Evolutionary conservation across 2,113 vertebrate species (phyloP).

Genomic region (Nothocercus julius): DNA sequence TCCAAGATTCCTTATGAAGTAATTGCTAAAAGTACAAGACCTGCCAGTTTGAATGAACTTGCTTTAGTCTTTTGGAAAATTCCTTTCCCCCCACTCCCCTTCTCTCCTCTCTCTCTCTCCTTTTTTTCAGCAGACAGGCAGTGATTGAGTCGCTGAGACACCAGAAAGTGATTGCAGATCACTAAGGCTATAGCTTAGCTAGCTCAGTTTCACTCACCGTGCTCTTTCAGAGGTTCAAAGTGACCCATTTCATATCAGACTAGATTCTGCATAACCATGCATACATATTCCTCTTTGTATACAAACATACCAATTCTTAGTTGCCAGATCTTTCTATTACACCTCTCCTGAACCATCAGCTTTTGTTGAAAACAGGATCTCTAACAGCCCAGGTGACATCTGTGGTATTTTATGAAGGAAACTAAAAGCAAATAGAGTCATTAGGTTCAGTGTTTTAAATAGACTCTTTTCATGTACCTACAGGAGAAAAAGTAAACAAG

Average conservation of each 20-base stretch:
- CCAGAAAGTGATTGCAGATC: not conserved
- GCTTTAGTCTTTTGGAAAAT: not conserved
- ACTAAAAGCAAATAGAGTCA: not conserved
- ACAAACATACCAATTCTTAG: not conserved
- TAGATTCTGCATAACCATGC: not conserved
- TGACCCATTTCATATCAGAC: not conserved
- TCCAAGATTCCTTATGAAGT: not conserved
- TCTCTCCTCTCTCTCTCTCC: not conserved
- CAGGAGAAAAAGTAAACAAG: not conserved
- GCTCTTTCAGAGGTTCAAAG: not conserved
- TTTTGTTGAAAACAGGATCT: not conserved
- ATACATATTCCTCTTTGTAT: not conserved
- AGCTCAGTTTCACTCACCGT: not conserved
- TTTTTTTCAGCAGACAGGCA: not conserved
- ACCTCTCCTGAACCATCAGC: not conserved
- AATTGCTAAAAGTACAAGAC: not conserved
- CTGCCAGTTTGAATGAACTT: not conserved
- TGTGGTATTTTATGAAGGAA: not conserved
- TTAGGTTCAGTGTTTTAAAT: not conserved
- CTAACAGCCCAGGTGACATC: not conserved
- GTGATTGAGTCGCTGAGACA: not conserved
- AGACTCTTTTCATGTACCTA: not conserved
- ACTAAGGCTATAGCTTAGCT: not conserved
- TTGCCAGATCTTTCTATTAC: not conserved
- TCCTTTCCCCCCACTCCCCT: too few relatives aligned